phyloP scores from a whole-genome alignment of 2,888 invertebrate genomes.

The Endomychus coccineus region DNA sequence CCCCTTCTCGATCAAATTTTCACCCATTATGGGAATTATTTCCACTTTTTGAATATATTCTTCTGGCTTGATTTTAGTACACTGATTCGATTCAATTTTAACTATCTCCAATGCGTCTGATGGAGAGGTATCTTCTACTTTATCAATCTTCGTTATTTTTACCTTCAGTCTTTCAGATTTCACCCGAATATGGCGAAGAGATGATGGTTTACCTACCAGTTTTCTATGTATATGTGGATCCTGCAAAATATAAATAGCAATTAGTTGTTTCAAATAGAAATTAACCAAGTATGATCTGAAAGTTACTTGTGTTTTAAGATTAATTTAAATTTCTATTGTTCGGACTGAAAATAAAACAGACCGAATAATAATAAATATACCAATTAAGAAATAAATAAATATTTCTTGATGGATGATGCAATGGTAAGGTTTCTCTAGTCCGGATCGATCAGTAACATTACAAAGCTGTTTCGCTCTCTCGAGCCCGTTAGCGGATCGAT shows the following conservation, averaged over 20 bases:
- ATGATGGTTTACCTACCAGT: constrained; percentile 46
- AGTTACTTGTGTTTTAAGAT: too few species aligned
- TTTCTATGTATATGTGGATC: constrained; percentile 38
- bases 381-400: too few species aligned
- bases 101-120: constrained; percentile 1
- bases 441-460: too few species aligned
- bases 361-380: too few species aligned
- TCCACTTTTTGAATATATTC: constrained; percentile 3
- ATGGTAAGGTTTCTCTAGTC: too few species aligned
- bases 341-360: too few species aligned
- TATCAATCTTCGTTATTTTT: constrained; percentile 22
- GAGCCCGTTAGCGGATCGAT: too few species aligned
- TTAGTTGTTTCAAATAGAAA: too few species aligned
- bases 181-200: constrained; percentile 58
- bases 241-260: constrained; percentile 30
- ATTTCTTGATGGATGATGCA: too few species aligned
- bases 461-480: too few species aligned
- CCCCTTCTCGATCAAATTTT: constrained; percentile 27
- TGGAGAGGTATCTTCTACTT: constrained; percentile 16
- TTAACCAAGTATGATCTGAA: too few species aligned
- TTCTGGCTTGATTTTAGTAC: constrained; percentile 21
- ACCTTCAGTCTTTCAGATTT: constrained; percentile 51
- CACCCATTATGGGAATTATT: not conserved
- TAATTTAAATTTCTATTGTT: too few species aligned
- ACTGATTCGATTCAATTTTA: constrained; percentile 24